phyloP scores from a whole-genome alignment of 2,797 vertebrate genomes.

The Antennarius maculatus region DNA sequence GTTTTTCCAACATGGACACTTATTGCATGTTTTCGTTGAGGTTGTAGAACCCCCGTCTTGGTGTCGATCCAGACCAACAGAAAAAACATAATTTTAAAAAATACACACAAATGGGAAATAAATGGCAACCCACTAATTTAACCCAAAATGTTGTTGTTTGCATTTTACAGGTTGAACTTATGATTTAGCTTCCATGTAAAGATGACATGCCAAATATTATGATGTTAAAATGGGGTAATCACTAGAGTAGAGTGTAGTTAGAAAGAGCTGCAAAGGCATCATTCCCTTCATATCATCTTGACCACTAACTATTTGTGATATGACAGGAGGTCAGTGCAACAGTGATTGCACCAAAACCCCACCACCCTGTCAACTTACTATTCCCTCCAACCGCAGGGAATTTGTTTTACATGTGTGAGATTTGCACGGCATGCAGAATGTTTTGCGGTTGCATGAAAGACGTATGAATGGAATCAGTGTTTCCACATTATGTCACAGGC shows the following conservation, averaged over 20 bases:
- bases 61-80: constrained; percentile 52
- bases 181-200: constrained; percentile 13
- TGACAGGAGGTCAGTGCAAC: constrained; percentile 55
- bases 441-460: constrained; percentile 69
- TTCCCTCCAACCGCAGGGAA: constrained; percentile 71
- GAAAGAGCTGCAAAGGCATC: constrained; percentile 63
- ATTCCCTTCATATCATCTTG: constrained; percentile 68
- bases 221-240: no score
- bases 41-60: constrained; percentile 46
- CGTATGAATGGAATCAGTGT: constrained; percentile 79
- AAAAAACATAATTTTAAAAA: constrained; percentile 32
- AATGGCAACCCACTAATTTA: constrained; percentile 6
- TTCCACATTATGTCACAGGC: constrained; percentile 81
- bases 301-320: constrained; percentile 56
- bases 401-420: constrained; percentile 81
- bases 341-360: constrained; percentile 57
- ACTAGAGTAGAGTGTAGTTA: constrained; percentile 41
- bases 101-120: constrained; percentile 20
- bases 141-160: constrained; percentile 18
- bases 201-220: background rate
- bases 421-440: constrained; percentile 74
- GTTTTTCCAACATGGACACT: constrained; percentile 67
- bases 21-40: constrained; percentile 42
- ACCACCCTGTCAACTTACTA: constrained; percentile 49
- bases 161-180: constrained; percentile 15